These are phyloP conservation scores for Scyliorhinus canicula DNA, from an alignment of 2,797 vertebrate genomes.

Conservation along the genomic window DNA sequence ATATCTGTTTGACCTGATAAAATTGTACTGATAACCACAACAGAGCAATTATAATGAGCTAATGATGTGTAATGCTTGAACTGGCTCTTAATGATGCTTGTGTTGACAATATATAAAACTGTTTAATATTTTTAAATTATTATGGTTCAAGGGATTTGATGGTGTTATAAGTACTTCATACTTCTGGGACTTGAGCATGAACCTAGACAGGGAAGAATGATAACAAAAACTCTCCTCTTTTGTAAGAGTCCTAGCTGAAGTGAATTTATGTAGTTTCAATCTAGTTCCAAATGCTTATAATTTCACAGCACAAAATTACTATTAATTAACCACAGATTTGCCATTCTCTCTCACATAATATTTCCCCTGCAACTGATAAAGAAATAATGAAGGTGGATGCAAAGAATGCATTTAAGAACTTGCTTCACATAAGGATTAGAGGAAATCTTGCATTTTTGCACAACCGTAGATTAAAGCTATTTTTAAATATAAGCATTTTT, in stretches of 20 bases:
- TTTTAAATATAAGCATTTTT: background rate
- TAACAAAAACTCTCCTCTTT: background rate
- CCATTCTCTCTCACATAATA: background rate
- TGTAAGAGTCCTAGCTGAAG: background rate
- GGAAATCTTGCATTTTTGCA: background rate
- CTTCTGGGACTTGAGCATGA: background rate
- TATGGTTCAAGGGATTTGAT: no score
- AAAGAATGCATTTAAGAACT: background rate
- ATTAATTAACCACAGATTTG: background rate
- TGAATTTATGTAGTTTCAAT: background rate
- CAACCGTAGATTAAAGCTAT: background rate
- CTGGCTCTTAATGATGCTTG: background rate
- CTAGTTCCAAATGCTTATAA: background rate
- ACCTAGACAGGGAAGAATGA: background rate
- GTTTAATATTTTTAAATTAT: background rate
- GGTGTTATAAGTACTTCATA: no score
- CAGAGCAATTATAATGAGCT: background rate
- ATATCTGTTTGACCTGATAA: background rate
- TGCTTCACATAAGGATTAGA: background rate
- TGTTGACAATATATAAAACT: no score
- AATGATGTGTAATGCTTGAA: background rate
- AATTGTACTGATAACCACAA: no score
- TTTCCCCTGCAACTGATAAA: no score
- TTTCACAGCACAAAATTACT: background rate
- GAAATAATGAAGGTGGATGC: no score